Conservation (phyloP, 2,888 invertebrate genomes). For the Sarcophaga variegata region DNA sequence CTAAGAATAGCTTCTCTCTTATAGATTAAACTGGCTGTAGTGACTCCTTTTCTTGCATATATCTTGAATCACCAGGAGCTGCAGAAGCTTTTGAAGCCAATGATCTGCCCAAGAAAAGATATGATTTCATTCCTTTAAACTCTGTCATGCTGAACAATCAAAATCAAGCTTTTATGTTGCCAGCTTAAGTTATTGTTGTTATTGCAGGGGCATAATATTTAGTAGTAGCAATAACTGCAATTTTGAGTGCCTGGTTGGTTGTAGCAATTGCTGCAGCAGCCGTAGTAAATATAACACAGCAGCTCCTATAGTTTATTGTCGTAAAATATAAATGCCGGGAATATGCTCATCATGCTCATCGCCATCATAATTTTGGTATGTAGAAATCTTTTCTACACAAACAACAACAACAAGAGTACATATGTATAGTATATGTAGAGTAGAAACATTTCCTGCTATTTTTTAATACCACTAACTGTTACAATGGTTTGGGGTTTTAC, state of each 20-base stretch:
- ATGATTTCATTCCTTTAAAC: neutral
- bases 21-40: too few species aligned
- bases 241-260: too few species aligned
- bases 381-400: constrained; percentile 4
- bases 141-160: constrained; percentile 19
- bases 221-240: neutral
- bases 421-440: too few species aligned
- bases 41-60: too few species aligned
- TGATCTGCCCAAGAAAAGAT: too few species aligned
- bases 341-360: constrained; percentile 29
- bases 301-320: constrained; percentile 29
- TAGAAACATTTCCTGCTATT: neutral
- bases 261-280: neutral
- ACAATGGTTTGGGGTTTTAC: neutral
- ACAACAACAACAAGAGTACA: too few species aligned
- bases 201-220: neutral
- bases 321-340: constrained; percentile 42
- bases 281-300: neutral
- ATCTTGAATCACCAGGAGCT: too few species aligned
- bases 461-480: constrained; percentile 24
- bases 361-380: constrained; percentile 45
- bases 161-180: constrained; percentile 13
- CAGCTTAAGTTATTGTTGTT: neutral
- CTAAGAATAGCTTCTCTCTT: too few species aligned
- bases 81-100: too few species aligned